A percentile compares a stretch with the other conserved stretches of the same genome.
phyloP scores from a whole-genome alignment of 92 coral and sea anemone species.

The Muricea muricata region DNA sequence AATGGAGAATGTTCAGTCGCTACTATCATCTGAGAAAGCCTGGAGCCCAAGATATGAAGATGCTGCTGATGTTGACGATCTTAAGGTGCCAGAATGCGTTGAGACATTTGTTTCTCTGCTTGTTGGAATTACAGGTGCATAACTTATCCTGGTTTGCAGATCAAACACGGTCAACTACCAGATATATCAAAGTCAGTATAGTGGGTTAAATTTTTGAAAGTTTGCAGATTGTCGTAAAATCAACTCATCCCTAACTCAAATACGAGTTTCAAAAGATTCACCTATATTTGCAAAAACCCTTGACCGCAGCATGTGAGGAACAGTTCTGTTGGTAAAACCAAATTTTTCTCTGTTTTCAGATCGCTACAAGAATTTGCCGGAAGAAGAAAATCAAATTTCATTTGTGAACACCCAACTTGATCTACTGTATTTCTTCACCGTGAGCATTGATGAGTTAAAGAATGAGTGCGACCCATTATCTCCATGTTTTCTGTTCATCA shows the following conservation, averaged over 20 bases:
- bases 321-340: too few relatives aligned
- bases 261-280: too few relatives aligned
- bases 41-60: conserved; percentile 89
- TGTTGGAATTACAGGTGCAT: conserved; percentile 85
- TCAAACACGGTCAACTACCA: too few relatives aligned
- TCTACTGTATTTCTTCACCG: conserved; percentile 74
- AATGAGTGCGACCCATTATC: conserved; percentile 62
- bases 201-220: too few relatives aligned
- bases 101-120: conserved; percentile 84
- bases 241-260: too few relatives aligned
- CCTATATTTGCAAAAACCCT: too few relatives aligned
- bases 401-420: conserved; percentile 84
- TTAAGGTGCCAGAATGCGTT: conserved; percentile 89
- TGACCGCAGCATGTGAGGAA: too few relatives aligned
- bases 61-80: conserved; percentile 82
- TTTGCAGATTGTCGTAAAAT: too few relatives aligned
- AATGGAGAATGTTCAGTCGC: conserved; percentile 74
- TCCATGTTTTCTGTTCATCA: conserved; percentile 76
- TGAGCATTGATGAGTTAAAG: conserved; percentile 65
- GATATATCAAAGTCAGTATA: too few relatives aligned
- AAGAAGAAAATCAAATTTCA: conserved; percentile 60
- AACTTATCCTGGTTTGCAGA: background rate
- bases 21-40: conserved; percentile 77
- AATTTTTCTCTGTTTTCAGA: conserved; percentile 72
- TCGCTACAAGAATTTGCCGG: conserved; percentile 83